Percentiles rank a stretch among this genome's conserved stretches.
Conservation (phyloP, 2,888 invertebrate genomes). For the Patella pellucida region DNA sequence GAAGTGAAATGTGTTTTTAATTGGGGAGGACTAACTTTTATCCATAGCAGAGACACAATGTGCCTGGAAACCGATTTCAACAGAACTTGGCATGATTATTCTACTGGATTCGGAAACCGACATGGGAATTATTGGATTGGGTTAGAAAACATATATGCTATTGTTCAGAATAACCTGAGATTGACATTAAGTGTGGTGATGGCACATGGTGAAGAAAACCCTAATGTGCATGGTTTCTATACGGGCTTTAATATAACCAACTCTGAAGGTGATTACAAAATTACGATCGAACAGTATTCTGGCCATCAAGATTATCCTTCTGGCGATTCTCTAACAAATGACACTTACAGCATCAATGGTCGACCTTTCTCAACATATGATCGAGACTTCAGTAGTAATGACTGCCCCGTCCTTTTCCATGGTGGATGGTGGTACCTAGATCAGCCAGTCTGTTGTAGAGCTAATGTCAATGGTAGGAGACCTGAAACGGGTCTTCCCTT, state of each 20-base stretch:
- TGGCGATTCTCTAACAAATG: background rate
- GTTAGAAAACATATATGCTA: background rate
- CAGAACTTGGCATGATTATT: constrained; percentile 1
- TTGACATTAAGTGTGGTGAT: background rate
- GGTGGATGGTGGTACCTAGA: background rate
- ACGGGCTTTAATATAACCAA: background rate
- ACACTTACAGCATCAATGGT: background rate
- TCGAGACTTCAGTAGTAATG: background rate
- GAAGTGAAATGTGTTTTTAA: background rate
- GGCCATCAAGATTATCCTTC: background rate
- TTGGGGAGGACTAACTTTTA: background rate
- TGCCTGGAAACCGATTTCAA: background rate
- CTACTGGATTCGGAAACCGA: background rate
- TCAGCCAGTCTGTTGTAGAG: background rate
- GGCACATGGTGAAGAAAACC: background rate
- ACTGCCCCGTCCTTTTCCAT: background rate
- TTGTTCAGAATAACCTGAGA: background rate
- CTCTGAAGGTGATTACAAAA: background rate
- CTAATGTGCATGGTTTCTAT: background rate
- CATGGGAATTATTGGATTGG: constrained; percentile 1
- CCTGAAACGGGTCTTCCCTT: background rate
- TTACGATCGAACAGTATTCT: background rate
- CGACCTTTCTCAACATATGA: background rate
- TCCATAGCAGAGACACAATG: background rate
- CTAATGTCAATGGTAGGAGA: constrained; percentile 1